These are phyloP conservation scores for Idaea aversata DNA, from an alignment of 2,888 invertebrate genomes.

Conservation along the genomic window DNA sequence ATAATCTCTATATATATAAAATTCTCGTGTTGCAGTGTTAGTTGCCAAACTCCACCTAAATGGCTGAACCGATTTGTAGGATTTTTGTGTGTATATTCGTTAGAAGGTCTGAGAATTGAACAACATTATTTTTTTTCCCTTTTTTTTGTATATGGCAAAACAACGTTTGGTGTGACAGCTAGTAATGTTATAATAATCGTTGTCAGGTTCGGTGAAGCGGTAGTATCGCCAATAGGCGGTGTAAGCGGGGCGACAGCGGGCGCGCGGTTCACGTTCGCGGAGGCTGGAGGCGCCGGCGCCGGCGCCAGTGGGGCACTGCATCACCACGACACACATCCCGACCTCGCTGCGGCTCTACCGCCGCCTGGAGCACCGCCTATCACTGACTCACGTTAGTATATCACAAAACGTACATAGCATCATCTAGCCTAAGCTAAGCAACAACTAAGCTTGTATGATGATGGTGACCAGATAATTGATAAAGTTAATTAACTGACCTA, in stretches of 20 bases:
- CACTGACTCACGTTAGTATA: neutral
- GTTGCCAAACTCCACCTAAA: no score
- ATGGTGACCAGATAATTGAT: no score
- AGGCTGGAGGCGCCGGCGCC: conserved; percentile 71
- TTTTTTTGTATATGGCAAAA: no score
- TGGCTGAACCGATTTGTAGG: no score
- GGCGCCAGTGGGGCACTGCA: conserved; percentile 78
- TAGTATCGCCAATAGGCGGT: conserved; percentile 89
- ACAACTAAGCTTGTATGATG: no score
- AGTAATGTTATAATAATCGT: neutral
- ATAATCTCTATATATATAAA: no score
- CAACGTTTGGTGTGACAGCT: no score
- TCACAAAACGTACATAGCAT: neutral
- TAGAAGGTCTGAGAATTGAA: no score
- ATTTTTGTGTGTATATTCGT: no score
- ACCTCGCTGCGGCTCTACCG: conserved; percentile 80
- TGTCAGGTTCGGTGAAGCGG: conserved; percentile 89
- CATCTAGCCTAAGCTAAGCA: no score
- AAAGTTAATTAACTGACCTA: no score
- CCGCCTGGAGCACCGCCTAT: conserved; percentile 32
- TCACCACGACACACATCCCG: conserved; percentile 88
- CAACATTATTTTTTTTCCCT: conserved; percentile 3
- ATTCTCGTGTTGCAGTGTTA: no score
- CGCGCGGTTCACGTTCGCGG: conserved; percentile 77
- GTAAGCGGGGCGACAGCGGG: conserved; percentile 71